These are phyloP conservation scores for Siniperca scherzeri DNA, from an alignment of 2,797 vertebrate species.

Conservation along the genomic window DNA sequence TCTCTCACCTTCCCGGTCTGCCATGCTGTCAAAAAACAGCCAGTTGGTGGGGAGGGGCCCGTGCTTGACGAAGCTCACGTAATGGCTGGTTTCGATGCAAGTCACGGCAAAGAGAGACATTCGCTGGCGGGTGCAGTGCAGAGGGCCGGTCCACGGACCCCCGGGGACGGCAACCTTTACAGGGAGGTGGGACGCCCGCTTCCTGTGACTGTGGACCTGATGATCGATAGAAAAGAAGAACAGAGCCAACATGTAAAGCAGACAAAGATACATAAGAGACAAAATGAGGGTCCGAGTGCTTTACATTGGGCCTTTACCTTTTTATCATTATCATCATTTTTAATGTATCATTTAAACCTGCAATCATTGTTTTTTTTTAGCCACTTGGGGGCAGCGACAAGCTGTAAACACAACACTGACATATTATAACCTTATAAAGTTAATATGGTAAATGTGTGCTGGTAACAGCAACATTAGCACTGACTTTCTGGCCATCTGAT, in stretches of 20 bases:
- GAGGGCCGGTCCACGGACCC: slow-evolving; percentile 68
- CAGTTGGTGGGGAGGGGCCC: slow-evolving; percentile 82
- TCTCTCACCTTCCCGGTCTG: slow-evolving; percentile 88
- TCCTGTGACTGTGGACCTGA: slow-evolving; percentile 89
- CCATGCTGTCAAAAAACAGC: slow-evolving; percentile 93
- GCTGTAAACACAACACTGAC: background rate
- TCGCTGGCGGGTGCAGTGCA: slow-evolving; percentile 78
- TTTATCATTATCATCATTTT: too few relatives aligned
- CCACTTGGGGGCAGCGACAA: background rate
- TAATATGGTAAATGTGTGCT: background rate
- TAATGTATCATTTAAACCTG: background rate
- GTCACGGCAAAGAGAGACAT: slow-evolving; percentile 89
- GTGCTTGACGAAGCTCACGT: slow-evolving; percentile 89
- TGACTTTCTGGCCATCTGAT: too few relatives aligned
- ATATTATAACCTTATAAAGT: background rate
- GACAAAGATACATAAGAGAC: background rate
- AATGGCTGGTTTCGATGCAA: slow-evolving; percentile 92
- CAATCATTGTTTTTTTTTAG: background rate
- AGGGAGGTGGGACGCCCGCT: slow-evolving; percentile 80
- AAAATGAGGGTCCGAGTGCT: background rate
- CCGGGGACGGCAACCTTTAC: slow-evolving; percentile 70
- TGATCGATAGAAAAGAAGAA: background rate
- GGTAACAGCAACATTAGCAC: too few relatives aligned
- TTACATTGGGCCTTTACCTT: background rate
- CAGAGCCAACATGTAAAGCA: background rate